Evolutionary conservation across 2,113 vertebrate genomes (phyloP).

Genomic region (Nesoenas mayeri): DNA sequence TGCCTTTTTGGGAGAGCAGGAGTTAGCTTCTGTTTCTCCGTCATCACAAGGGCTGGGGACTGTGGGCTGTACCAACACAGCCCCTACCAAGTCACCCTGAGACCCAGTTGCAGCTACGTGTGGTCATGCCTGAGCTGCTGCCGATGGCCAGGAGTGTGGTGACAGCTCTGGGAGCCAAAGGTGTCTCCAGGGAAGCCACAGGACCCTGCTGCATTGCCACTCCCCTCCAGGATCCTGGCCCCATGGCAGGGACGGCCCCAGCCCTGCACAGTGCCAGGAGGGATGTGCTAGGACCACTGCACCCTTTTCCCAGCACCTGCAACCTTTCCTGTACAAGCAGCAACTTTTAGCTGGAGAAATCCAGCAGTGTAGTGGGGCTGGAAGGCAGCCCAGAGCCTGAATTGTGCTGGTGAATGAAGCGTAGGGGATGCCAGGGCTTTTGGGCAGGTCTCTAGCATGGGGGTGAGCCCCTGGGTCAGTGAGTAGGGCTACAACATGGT

Average conservation of each 20-base stretch:
- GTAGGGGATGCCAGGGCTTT: neutral
- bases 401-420: neutral
- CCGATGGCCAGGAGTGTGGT: fast-evolving
- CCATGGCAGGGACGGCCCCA: neutral
- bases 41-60: neutral
- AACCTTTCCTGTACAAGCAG: neutral
- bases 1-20: neutral
- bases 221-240: neutral
- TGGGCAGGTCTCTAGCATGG: neutral
- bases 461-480: neutral
- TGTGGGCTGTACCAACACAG: neutral
- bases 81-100: neutral
- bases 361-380: neutral
- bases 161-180: neutral
- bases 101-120: neutral
- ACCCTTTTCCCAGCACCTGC: neutral
- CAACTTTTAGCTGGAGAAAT: neutral
- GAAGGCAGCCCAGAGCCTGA: neutral
- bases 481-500: neutral
- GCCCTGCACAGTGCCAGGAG: fast-evolving
- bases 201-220: neutral
- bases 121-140: neutral
- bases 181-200: neutral
- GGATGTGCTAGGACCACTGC: neutral
- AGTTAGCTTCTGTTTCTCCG: neutral